These are phyloP conservation scores for Dysdera silvatica DNA, from an alignment of 1,140 invertebrate genomes.

Conservation along the genomic window DNA sequence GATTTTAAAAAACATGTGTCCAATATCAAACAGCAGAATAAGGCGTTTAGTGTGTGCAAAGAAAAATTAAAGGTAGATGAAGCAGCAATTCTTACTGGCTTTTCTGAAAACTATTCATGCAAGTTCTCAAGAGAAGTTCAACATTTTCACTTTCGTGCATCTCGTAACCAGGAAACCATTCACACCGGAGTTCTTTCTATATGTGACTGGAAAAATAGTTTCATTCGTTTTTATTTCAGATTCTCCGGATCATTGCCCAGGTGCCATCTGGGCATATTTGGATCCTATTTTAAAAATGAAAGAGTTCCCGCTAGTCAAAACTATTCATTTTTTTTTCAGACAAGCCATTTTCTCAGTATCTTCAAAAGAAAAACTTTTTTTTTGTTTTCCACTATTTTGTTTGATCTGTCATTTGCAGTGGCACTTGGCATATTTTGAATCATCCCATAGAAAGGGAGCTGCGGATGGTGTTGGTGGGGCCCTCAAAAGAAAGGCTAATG, in stretches of 20 bases:
- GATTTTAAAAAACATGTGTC: neutral
- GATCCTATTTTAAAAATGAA: slow-evolving; percentile 7
- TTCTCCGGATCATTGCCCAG: neutral
- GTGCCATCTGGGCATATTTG: slow-evolving; percentile 2
- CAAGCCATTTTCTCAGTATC: neutral
- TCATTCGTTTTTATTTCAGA: neutral
- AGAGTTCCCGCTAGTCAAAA: neutral
- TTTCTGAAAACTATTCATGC: neutral
- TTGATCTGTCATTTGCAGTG: neutral
- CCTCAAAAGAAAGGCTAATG: slow-evolving; percentile 4
- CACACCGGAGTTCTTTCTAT: slow-evolving; percentile 6
- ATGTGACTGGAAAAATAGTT: neutral
- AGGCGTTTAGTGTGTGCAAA: neutral
- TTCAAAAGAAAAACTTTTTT: slow-evolving; percentile 3
- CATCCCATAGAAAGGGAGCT: neutral
- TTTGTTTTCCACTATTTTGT: slow-evolving; percentile 2
- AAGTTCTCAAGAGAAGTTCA: slow-evolving; percentile 1
- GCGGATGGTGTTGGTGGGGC: neutral
- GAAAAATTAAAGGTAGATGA: no score
- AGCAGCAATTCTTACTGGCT: slow-evolving; percentile 3
- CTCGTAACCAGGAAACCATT: neutral
- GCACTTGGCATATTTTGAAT: neutral
- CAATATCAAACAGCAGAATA: slow-evolving; percentile 2
- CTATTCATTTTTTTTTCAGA: slow-evolving; percentile 4
- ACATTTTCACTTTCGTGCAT: neutral